Conservation (phyloP, 2,113 vertebrate species). For the Dasyornis broadbenti region DNA sequence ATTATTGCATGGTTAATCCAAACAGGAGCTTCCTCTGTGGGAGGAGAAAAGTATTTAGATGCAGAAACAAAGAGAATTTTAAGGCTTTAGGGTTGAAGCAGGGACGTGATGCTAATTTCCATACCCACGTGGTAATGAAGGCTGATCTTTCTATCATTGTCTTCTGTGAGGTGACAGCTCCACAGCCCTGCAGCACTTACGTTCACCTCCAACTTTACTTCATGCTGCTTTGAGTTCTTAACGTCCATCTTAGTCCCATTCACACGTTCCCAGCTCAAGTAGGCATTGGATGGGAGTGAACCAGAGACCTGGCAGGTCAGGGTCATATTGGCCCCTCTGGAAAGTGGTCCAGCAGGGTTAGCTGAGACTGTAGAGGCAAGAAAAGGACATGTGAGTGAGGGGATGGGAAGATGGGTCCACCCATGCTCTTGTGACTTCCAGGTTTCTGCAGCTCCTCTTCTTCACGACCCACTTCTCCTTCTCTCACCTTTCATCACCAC, state of each 20-base stretch:
- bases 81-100: not conserved
- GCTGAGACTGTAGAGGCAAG: slow-evolving; percentile 33
- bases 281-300: not conserved
- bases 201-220: not conserved
- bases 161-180: slow-evolving; percentile 42
- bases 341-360: not conserved
- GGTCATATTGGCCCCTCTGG: not conserved
- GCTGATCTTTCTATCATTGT: not conserved
- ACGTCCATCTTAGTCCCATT: not conserved
- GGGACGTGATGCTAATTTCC: not conserved
- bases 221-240: not conserved
- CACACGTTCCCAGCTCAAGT: slow-evolving; percentile 6
- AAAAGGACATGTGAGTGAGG: not conserved
- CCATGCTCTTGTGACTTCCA: not conserved
- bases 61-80: not conserved
- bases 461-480: not conserved
- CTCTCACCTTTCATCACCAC: slow-evolving; percentile 71
- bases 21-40: not conserved
- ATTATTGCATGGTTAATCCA: not conserved
- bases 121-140: slow-evolving; percentile 26
- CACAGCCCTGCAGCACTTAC: slow-evolving; percentile 11
- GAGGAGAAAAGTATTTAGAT: not conserved
- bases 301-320: slow-evolving; percentile 35
- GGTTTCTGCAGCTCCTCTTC: not conserved
- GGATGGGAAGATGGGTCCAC: not conserved